These are phyloP conservation scores for Noturus placidus DNA, from an alignment of 2,113 vertebrate genomes.

Conservation along the genomic window DNA sequence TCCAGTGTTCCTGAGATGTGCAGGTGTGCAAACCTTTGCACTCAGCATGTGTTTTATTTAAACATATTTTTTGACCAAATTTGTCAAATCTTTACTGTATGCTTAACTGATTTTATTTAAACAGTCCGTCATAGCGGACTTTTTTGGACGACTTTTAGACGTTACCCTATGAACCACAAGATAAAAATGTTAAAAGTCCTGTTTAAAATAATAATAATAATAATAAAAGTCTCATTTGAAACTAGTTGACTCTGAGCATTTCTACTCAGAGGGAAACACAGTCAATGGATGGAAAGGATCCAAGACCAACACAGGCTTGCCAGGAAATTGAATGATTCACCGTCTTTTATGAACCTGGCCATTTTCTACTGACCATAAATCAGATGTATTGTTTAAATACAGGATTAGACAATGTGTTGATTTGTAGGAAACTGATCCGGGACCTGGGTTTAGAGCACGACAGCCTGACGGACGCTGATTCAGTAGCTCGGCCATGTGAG, in stretches of 20 bases:
- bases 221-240: not conserved
- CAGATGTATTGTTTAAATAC: not conserved
- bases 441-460: not conserved
- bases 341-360: not conserved
- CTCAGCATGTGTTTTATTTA: not conserved
- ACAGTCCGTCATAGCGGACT: not conserved
- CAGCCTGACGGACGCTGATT: constrained; percentile 13
- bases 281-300: not conserved
- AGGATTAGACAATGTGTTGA: not conserved
- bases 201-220: not conserved
- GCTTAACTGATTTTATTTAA: not conserved
- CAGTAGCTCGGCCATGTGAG: constrained; percentile 4
- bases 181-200: not conserved
- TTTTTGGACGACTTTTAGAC: not conserved
- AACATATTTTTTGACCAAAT: not conserved
- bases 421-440: constrained; percentile 2
- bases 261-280: not conserved
- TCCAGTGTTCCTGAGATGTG: not conserved
- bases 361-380: not conserved
- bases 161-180: not conserved
- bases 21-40: too few relatives aligned
- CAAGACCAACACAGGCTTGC: not conserved
- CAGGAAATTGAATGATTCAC: constrained; percentile 6
- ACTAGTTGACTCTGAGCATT: not conserved
- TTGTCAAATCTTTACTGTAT: not conserved